phyloP scores from a whole-genome alignment of 2,797 vertebrate genomes.

The Epinephelus awoara region DNA sequence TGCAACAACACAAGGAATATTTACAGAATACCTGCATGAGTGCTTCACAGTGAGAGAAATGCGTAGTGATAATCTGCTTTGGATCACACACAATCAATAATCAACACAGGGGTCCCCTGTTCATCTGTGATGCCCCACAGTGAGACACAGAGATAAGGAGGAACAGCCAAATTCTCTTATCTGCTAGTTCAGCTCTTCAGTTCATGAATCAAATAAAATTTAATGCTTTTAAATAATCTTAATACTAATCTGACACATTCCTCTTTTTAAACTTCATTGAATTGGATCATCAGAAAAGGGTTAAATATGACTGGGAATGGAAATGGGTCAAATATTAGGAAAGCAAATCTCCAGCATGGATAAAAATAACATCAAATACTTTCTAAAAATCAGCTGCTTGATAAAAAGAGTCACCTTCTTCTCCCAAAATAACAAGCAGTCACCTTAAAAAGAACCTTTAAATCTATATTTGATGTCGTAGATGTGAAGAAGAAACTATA shows the following conservation, averaged over 20 bases:
- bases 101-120: not conserved
- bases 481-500: no score
- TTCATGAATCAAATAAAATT: not conserved
- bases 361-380: conserved; percentile 7
- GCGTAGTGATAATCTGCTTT: not conserved
- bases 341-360: not conserved
- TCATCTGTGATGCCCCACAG: no score
- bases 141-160: not conserved
- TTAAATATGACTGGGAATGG: not conserved
- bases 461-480: not conserved
- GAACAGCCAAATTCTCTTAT: no score
- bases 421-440: conserved; percentile 4
- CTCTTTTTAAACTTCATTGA: not conserved
- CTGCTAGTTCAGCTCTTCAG: not conserved
- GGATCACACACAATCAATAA: no score
- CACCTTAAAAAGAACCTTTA: not conserved
- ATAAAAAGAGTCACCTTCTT: not conserved
- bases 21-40: not conserved
- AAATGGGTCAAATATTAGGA: conserved; percentile 15
- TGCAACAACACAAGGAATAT: not conserved
- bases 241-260: not conserved
- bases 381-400: conserved; percentile 1
- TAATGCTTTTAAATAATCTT: not conserved
- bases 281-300: not conserved
- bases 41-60: not conserved